Evolutionary conservation across 1,140 invertebrate species (phyloP).

Genomic region (Drusus annulatus): DNA sequence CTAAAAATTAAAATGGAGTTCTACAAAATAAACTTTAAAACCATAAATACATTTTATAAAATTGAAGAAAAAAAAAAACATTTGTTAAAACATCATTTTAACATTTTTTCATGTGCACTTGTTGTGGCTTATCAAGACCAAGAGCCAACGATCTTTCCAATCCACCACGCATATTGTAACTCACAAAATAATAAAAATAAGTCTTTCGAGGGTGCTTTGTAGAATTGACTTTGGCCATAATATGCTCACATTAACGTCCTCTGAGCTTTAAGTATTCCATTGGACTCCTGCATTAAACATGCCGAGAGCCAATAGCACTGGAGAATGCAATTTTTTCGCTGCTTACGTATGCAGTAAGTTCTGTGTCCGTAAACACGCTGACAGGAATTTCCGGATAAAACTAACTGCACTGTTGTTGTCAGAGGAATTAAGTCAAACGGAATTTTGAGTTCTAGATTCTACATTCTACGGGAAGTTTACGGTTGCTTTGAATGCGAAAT

Average conservation of each 20-base stretch:
- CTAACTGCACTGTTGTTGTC: not conserved
- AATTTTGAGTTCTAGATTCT: not conserved
- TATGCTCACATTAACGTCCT: not conserved
- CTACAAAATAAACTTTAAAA: too few species aligned
- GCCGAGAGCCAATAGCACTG: not conserved
- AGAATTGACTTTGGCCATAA: not conserved
- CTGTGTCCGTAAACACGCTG: conserved; percentile 6
- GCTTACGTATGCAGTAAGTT: conserved; percentile 21
- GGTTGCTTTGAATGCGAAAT: not conserved
- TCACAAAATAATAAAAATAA: too few species aligned
- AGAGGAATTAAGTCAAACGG: not conserved
- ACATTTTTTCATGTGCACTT: too few species aligned
- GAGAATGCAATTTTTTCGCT: conserved; percentile 23
- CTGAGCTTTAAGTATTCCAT: not conserved
- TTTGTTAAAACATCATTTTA: too few species aligned
- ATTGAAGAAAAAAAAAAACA: too few species aligned
- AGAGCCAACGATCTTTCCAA: too few species aligned
- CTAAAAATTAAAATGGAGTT: too few species aligned
- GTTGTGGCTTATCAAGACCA: too few species aligned
- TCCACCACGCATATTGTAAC: too few species aligned
- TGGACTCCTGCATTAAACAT: not conserved
- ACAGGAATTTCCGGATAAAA: conserved; percentile 12
- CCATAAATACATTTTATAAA: too few species aligned
- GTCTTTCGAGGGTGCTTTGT: too few species aligned
- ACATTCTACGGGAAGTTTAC: not conserved